Percentiles rank a stretch among this genome's conserved stretches.
phyloP scores from a whole-genome alignment of 2,797 vertebrate genomes.

The Oryzias sinensis region DNA sequence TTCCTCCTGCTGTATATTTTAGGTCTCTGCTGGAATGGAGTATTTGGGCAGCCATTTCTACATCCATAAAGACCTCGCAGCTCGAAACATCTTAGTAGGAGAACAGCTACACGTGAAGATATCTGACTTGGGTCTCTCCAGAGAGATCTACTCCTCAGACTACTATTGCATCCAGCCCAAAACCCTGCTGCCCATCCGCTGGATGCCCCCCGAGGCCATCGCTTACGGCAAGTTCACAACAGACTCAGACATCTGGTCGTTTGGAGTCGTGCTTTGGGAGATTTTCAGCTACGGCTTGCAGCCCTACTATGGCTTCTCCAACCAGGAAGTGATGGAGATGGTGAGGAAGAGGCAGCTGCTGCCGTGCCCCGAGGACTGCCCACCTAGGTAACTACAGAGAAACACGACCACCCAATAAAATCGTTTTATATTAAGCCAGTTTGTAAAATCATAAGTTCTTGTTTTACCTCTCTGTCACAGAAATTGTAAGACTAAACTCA shows the following conservation, averaged over 20 bases:
- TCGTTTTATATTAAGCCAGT: too few species aligned
- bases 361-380: conserved; percentile 97
- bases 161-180: conserved; percentile 93
- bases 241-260: conserved; percentile 97
- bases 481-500: too few species aligned
- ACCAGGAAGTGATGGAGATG: conserved; percentile 99
- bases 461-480: too few species aligned
- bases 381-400: conserved; percentile 72
- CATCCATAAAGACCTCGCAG: conserved; percentile 94
- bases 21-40: conserved; percentile 97
- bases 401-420: too few species aligned
- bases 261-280: conserved; percentile 96
- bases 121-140: conserved; percentile 94
- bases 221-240: conserved; percentile 93
- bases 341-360: conserved; percentile 92
- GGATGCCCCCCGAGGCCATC: conserved; percentile 97
- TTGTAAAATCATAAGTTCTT: too few species aligned
- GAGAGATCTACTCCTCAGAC: conserved; percentile 93
- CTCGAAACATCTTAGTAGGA: conserved; percentile 93
- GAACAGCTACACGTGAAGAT: conserved; percentile 96
- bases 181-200: conserved; percentile 91
- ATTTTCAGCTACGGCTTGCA: conserved; percentile 98
- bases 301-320: conserved; percentile 96
- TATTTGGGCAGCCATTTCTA: conserved; percentile 92
- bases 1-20: conserved; percentile 6